Evolutionary conservation across 2,113 vertebrate species (phyloP).

Genomic region (Puntigrus tetrazona): DNA sequence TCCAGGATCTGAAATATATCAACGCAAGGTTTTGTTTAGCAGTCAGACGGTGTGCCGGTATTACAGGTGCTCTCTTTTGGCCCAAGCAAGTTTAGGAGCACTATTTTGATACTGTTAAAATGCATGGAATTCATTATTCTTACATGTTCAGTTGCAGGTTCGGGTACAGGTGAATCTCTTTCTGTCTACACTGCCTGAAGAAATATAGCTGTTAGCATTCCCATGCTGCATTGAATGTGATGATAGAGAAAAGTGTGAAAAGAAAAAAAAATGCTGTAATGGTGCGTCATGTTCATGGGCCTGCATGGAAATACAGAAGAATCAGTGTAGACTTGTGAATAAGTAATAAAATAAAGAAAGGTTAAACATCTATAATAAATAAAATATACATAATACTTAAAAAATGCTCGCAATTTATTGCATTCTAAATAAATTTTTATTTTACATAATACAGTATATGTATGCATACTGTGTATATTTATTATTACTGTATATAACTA

Average conservation of each 20-base stretch:
- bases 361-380: no score
- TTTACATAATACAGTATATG: no score
- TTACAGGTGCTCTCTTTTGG: background rate
- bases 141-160: background rate
- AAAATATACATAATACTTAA: no score
- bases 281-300: background rate
- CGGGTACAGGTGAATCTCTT: slow-evolving; percentile 6
- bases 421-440: no score
- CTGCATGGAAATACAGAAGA: background rate
- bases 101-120: background rate
- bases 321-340: background rate
- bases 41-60: background rate
- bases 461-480: no score
- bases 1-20: slow-evolving; percentile 6
- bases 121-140: background rate
- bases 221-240: background rate
- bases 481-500: no score
- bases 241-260: background rate
- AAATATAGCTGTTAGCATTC: background rate
- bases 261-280: background rate
- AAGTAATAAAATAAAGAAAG: no score
- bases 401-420: no score
- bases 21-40: background rate
- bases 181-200: background rate
- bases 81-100: background rate